Conservation (phyloP, 1,140 invertebrate genomes). For the Diorhabda elongata region DNA sequence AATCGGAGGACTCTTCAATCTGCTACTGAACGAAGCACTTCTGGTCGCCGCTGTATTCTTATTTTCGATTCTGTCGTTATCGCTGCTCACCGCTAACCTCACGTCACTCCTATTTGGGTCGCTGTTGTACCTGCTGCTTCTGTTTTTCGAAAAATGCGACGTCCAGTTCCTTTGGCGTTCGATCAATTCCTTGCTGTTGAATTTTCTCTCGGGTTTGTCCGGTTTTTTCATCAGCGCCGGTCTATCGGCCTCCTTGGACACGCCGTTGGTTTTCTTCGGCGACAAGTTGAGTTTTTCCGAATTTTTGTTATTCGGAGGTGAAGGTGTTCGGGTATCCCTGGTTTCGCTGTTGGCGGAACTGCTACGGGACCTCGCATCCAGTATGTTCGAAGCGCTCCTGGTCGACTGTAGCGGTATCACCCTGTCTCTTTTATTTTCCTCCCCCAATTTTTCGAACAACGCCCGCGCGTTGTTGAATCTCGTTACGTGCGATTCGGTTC, state of each 20-base stretch:
- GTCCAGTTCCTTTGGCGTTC: constrained; percentile 90
- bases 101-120: constrained; percentile 55
- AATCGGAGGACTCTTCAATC: constrained; percentile 50
- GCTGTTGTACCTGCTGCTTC: constrained; percentile 59
- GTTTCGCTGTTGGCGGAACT: constrained; percentile 43
- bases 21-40: constrained; percentile 47
- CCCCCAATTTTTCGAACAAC: constrained; percentile 87
- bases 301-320: constrained; percentile 28
- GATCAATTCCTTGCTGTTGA: constrained; percentile 79
- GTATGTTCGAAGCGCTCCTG: constrained; percentile 44
- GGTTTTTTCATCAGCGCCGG: constrained; percentile 51
- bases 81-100: constrained; percentile 38
- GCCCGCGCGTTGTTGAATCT: constrained; percentile 89
- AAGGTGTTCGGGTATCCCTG: constrained; percentile 40
- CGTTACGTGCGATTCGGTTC: constrained; percentile 83
- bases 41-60: constrained; percentile 43
- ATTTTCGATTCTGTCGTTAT: constrained; percentile 27
- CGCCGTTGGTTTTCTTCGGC: constrained; percentile 35
- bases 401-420: constrained; percentile 42
- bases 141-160: constrained; percentile 77
- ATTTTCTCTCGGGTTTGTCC: constrained; percentile 74
- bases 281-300: constrained; percentile 29
- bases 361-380: constrained; percentile 38
- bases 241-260: constrained; percentile 43
- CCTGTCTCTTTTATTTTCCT: constrained; percentile 50